Percentiles rank a stretch among this genome's conserved stretches.
Conservation (phyloP, 53 echinoderm and acorn worm species). For the Actinopyga echinites region DNA sequence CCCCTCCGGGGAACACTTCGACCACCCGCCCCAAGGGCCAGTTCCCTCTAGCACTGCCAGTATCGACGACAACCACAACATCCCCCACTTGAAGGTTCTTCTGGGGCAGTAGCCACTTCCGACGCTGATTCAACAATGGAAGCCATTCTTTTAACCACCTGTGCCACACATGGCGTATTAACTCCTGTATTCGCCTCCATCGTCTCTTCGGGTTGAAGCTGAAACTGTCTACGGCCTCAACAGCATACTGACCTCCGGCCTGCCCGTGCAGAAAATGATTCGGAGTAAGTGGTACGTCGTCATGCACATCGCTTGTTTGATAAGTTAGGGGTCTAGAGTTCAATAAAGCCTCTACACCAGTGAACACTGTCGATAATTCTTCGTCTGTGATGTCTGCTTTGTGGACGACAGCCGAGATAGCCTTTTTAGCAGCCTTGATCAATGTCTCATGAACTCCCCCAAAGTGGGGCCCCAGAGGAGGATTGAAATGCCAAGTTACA, state of each 20-base stretch:
- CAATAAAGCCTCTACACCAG: constrained; percentile 7
- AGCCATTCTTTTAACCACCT: constrained; percentile 23
- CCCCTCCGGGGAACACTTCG: constrained; percentile 9
- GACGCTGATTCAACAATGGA: neutral
- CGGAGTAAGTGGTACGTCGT: constrained; percentile 16
- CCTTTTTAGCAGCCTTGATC: constrained; percentile 9
- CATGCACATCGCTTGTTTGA: constrained; percentile 11
- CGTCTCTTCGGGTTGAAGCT: too few relatives aligned
- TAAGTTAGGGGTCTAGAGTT: constrained; percentile 28
- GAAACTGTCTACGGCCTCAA: neutral
- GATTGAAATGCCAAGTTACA: too few relatives aligned
- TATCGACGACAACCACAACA: constrained; percentile 1
- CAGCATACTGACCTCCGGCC: constrained; percentile 40
- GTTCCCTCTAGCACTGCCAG: constrained; percentile 3
- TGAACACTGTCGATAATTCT: neutral
- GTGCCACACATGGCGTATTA: neutral
- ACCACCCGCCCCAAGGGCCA: constrained; percentile 25
- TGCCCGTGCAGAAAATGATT: constrained; percentile 51
- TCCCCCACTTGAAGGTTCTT: constrained; percentile 30
- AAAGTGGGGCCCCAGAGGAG: too few relatives aligned
- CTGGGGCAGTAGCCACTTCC: constrained; percentile 14
- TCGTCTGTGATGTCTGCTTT: constrained; percentile 37
- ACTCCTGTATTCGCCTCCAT: too few relatives aligned
- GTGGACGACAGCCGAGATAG: neutral
- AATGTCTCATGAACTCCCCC: too few relatives aligned